Percentiles rank a stretch among this genome's conserved stretches.
phyloP scores from a whole-genome alignment of 2,113 vertebrate species.

The Oryctolagus cuniculus region mOryCun1.1 NC_091449.1:51717001-51717500 shows the following conservation, averaged over 20 bases:
- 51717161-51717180: background rate
- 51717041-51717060: background rate
- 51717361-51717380: background rate
- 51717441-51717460: background rate
- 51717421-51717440: background rate
- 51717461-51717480: background rate
- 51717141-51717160: conserved; percentile 31
- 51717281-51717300: background rate
- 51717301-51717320: background rate
- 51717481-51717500: background rate
- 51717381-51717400: background rate
- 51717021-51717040: conserved; percentile 25
- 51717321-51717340: background rate
- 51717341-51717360: background rate
- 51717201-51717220: background rate
- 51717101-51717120: conserved; percentile 6
- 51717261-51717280: background rate
- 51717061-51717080: conserved; percentile 15
- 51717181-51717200: background rate
- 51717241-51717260: background rate
- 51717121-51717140: background rate
- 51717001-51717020: conserved; percentile 23
- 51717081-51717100: conserved; percentile 4
- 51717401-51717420: background rate
- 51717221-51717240: background rate